Base-by-base conservation (phyloP, 2,797 vertebrate genomes). In the Syncerus caffer region DNA sequence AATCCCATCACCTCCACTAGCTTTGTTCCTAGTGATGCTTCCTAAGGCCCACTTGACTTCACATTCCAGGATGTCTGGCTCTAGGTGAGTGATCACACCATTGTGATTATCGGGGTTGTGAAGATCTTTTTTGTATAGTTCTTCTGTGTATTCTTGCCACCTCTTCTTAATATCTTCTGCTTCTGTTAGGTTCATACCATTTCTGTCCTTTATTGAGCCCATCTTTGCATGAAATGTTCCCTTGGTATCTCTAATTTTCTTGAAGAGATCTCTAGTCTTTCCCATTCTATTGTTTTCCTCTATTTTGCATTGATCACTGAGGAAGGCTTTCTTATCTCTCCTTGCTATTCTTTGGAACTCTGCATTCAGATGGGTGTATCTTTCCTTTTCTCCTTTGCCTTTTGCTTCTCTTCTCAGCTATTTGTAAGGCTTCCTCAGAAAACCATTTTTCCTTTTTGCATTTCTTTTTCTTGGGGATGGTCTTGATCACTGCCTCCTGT, bases 41-140 rank as follows among this genome's bases (percentile, higher is more conserved):
- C 15, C 62, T 64, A 2, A 64, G 62, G 62, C 31, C 31, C 15
- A n/a, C 31, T 64, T n/a, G 31, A 64, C 62, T 64, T 64, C 7
- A n/a, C 15, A 64, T 64, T n/a, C 31, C 15, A n/a, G 15, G 62
- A n/a, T 64, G 4, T 64, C 31, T 64, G 62, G 31, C 15, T 17
- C 62, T n/a, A 64, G 62, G 15, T 64, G 16, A 64, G 31, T 64
- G 62, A 64, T 64, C 15, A 64, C 15, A 64, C 7, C 31, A n/a
- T 64, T 0, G 2, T n/a, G 62, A n/a, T 64, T 64, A n/a, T 64
- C 15, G 9, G 2, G 62, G 31, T 62, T 0, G 0, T 62, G 60
- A 62, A n/a, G 31, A 17, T 64, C 31, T n/a, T 64, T 64, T 62
- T 64, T 17, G 7, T n/a, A n/a, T 0, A n/a, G 7, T n/a, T n/a